Evolutionary conservation across 2,888 invertebrate genomes (phyloP).

Genomic region (Philonicus albiceps): DNA sequence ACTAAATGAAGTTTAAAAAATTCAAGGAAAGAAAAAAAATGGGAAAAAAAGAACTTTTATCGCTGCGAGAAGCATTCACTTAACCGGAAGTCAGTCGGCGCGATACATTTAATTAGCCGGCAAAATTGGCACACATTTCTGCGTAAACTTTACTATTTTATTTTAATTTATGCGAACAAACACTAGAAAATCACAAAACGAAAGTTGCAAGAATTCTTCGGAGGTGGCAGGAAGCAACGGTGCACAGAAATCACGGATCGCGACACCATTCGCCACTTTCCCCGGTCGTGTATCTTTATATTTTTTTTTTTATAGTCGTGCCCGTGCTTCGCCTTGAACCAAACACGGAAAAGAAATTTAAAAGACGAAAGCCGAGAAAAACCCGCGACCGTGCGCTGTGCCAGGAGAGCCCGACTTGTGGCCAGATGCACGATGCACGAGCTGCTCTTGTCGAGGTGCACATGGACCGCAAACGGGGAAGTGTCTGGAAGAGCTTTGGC

Average conservation of each 20-base stretch:
- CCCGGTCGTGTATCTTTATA: background rate
- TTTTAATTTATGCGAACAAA: background rate
- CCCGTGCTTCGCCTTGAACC: background rate
- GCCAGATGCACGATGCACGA: conserved; percentile 11
- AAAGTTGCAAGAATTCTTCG: background rate
- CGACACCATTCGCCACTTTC: background rate
- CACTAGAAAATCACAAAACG: background rate
- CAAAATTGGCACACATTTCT: conserved; percentile 37
- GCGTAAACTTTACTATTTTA: background rate
- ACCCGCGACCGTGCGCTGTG: background rate
- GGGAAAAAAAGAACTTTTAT: background rate
- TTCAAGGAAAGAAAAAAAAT: background rate
- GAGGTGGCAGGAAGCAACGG: background rate
- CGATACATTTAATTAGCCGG: background rate
- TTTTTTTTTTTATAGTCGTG: background rate
- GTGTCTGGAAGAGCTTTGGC: conserved; percentile 25
- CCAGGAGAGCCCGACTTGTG: background rate
- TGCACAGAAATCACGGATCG: background rate
- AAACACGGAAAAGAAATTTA: conserved; percentile 17
- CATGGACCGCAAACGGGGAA: conserved; percentile 1
- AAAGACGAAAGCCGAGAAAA: background rate
- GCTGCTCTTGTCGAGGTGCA: conserved; percentile 1
- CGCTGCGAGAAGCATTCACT: background rate
- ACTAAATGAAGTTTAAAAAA: background rate
- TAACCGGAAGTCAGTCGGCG: background rate